These are phyloP conservation scores for Tragelaphus buxtoni DNA, from an alignment of 2,113 vertebrate genomes.

Conservation along the genomic window DNA sequence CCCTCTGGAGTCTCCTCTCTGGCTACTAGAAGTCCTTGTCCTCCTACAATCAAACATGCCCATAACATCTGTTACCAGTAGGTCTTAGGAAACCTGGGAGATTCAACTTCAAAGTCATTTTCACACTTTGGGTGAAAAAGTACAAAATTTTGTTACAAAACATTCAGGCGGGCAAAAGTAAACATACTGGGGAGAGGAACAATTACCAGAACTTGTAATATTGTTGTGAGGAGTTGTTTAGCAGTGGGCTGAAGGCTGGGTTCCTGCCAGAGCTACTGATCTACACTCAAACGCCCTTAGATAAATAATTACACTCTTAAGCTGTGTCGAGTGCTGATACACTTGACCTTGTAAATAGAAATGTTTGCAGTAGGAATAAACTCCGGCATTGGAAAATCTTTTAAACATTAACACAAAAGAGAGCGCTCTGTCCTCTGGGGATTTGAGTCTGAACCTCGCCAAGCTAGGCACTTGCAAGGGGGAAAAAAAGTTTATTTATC, in stretches of 20 bases:
- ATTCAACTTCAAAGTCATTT: slow-evolving; percentile 68
- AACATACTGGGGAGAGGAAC: slow-evolving; percentile 78
- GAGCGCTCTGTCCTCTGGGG: slow-evolving; percentile 82
- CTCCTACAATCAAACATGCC: slow-evolving; percentile 47
- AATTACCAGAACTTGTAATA: slow-evolving; percentile 81
- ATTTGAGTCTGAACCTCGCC: slow-evolving; percentile 82
- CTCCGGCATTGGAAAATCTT: slow-evolving; percentile 86
- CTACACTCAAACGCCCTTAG: slow-evolving; percentile 88
- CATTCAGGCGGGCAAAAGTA: slow-evolving; percentile 73
- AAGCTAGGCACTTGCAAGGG: slow-evolving; percentile 80
- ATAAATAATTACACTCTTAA: slow-evolving; percentile 92
- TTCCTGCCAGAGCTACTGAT: slow-evolving; percentile 87
- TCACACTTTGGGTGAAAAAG: slow-evolving; percentile 67
- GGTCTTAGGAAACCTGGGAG: slow-evolving; percentile 34
- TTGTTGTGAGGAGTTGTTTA: slow-evolving; percentile 81
- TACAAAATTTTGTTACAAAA: slow-evolving; percentile 64
- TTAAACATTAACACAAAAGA: slow-evolving; percentile 89
- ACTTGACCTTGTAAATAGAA: slow-evolving; percentile 93
- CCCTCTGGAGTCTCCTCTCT: not conserved
- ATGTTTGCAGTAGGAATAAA: slow-evolving; percentile 92
- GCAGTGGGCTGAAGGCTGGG: slow-evolving; percentile 80
- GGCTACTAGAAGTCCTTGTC: not conserved
- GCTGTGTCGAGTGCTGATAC: slow-evolving; percentile 86
- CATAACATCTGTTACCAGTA: slow-evolving; percentile 71
- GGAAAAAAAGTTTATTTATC: slow-evolving; percentile 87